Base-by-base conservation (phyloP, 1,140 invertebrate genomes). In the Drosophila jambulina region DNA sequence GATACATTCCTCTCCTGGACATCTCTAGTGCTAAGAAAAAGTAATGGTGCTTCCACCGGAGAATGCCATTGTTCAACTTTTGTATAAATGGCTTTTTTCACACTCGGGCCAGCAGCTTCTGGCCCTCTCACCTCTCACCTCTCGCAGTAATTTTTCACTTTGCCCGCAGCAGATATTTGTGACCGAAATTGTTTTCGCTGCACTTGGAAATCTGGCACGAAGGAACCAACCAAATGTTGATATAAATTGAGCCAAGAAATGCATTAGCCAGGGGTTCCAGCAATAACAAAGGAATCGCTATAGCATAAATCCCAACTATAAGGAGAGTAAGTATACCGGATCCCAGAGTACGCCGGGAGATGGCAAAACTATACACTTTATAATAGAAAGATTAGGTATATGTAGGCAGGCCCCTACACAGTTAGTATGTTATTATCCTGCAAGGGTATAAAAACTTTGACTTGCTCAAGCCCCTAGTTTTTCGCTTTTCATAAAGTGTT, bases 11-110 rank as follows among this genome's bases (percentile, higher is more conserved):
- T 23, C 13, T 36, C 4, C 8, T 3, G 25, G 5, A 1, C 58
- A 23, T 6, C 17, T 13, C 8, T 23, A 9, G 29, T n/a, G 12
- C 15, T 4, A 4, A 12, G 0, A 48, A 51, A 32, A 19, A 32
- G n/a, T 15, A 32, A 19, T 19, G 49, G 0, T 2, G 0, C 10
- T 51, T 32, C 15, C 21, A 40, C 25, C 8, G 23, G 4, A 54
- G 13, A 61, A 27, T 38, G 61, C 25, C 27, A 42, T 51, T 68
- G 45, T 69, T 51, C 19, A 68, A 69, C 23, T 51, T 74, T 36
- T 38, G 45, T 48, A 46, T 42, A 74, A 72, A 74, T 72, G 70
- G 54, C n/a, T 38, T 36, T 70, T 71, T 40, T 42, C 62, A 23
- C 67, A 54, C 45, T 27, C 13, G 17, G 53, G 29, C 40, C 49